Evolutionary conservation across 2,797 vertebrate species (phyloP).

Genomic region (Gadopsis marmoratus): DNA sequence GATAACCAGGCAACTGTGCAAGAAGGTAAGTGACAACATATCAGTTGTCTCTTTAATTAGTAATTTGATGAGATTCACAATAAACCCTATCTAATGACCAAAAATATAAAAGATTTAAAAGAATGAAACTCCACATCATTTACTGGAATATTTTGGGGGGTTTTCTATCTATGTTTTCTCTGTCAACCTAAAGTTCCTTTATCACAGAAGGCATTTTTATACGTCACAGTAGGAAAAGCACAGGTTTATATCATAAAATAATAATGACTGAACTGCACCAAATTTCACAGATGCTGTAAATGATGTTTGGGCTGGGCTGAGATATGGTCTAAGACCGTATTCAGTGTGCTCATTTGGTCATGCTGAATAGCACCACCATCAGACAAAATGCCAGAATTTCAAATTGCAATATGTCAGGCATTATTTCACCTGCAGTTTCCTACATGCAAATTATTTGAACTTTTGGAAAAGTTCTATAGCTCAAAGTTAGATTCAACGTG

Average conservation of each 20-base stretch:
- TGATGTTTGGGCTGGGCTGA: neutral
- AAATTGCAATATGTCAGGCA: neutral
- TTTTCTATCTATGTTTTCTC: neutral
- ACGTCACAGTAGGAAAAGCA: neutral
- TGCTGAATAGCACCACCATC: constrained; percentile 30
- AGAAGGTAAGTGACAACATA: neutral
- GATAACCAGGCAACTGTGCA: constrained; percentile 36
- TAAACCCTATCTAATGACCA: neutral
- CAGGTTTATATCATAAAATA: neutral
- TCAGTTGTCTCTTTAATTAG: neutral
- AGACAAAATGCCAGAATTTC: neutral
- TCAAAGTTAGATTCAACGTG: neutral
- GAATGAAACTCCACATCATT: neutral
- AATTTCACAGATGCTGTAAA: no score
- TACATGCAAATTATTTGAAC: neutral
- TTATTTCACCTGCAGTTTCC: neutral
- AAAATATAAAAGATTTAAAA: neutral
- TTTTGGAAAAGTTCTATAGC: neutral
- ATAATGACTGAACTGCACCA: neutral
- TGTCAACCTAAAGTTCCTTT: neutral
- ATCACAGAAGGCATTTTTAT: neutral
- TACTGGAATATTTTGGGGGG: neutral
- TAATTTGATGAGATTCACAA: neutral
- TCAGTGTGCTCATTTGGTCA: neutral
- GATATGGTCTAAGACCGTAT: no score